phyloP scores from a whole-genome alignment of 1,140 invertebrate genomes.

The Danaus plexippus region DNA sequence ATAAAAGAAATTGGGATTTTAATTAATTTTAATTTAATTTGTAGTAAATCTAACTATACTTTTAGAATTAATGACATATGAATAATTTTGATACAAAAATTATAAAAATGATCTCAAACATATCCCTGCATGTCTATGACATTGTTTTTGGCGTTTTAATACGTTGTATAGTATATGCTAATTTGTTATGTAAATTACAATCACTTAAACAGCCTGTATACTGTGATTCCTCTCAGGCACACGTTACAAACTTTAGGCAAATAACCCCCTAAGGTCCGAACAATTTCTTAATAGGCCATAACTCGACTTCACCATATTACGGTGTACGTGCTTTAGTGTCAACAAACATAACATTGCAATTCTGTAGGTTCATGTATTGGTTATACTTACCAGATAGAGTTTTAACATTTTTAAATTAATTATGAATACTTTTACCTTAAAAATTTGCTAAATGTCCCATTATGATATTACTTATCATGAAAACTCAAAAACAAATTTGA shows the following conservation, averaged over 20 bases:
- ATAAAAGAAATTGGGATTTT: background rate
- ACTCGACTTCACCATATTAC: constrained; percentile 45
- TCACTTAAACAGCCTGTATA: constrained; percentile 35
- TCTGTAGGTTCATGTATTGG: too few relatives aligned
- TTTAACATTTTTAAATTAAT: too few relatives aligned
- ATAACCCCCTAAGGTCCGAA: constrained; percentile 48
- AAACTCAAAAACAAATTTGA: too few relatives aligned
- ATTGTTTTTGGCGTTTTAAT: background rate
- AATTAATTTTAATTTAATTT: background rate
- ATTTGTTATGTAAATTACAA: background rate
- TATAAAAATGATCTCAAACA: too few relatives aligned
- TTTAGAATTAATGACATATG: background rate
- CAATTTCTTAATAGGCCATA: constrained; percentile 66
- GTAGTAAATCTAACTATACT: background rate
- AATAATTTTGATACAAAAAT: too few relatives aligned
- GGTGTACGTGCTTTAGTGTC: constrained; percentile 40
- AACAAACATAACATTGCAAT: constrained; percentile 16
- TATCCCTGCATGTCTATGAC: too few relatives aligned
- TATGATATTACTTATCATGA: too few relatives aligned
- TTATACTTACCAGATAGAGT: too few relatives aligned
- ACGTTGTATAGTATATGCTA: background rate
- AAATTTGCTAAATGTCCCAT: too few relatives aligned
- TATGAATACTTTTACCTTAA: too few relatives aligned
- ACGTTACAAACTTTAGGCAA: constrained; percentile 58
- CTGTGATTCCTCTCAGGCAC: constrained; percentile 37